Evolutionary conservation across 2,113 vertebrate genomes (phyloP), one percentile per base, ranked within the genome.

Genomic region (Alligator sinensis): DNA sequence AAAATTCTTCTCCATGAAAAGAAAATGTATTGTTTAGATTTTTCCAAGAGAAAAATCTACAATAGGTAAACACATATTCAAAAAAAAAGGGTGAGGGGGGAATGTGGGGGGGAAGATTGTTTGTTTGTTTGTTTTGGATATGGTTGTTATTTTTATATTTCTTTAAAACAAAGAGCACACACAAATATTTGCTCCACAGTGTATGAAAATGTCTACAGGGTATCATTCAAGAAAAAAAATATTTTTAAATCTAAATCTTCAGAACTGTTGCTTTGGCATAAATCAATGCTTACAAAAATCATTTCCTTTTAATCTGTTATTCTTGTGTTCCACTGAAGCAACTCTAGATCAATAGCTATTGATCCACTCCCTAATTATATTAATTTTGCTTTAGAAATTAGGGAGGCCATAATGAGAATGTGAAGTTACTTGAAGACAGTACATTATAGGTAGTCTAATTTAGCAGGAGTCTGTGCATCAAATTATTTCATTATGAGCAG

Each of bases 371-470:
- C 97, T 98, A 98, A 98, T 98, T 98, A 95, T 96, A 97, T 98
- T 98, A 98, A 98, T 98, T 98, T 98, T 97, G 93, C 95, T 97
- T 98, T 92, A 94, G 97, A 97, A 98, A 97, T 98, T 97, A 98
- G 97, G 96, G 94, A 96, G 82, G 94, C 92, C 93, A 90, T 97
- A 98, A 98, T 98, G 97, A 98, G 95, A 97, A 97, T 98, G 97
- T 98, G 97, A 97, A 97, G 97, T 98, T 98, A 97, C 97, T 97
- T 97, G 97, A 97, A 98, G 97, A 97, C 96, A 97, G 96, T 97
- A 96, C 97, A 98, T 98, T 98, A 98, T 76, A 80, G 93, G 91
- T 93, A 96, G 96, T 93, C 97, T 98, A 98, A 98, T 98, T 97
- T 97, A 96, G 91, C 84, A 93, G 81, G 81, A 96, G 94, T 94